Evolutionary conservation across 2,113 vertebrate species (phyloP).

Genomic region (Mionectes macconnelli): DNA sequence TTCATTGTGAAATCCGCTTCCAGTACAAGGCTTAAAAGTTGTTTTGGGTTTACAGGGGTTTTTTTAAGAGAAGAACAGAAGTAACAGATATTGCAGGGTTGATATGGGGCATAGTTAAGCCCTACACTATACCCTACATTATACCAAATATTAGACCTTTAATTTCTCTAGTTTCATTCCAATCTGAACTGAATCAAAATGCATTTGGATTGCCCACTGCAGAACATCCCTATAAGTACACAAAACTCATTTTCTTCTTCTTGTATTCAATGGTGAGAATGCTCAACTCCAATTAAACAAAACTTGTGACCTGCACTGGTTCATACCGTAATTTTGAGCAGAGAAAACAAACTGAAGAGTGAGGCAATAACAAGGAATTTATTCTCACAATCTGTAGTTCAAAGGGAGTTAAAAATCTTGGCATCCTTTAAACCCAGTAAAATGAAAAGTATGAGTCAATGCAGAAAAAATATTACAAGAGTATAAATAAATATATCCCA

Average conservation of each 20-base stretch:
- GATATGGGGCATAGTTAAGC: neutral
- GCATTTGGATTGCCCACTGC: neutral
- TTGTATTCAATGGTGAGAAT: neutral
- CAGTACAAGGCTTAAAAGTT: neutral
- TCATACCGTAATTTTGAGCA: neutral
- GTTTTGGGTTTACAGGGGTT: neutral
- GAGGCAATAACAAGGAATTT: neutral
- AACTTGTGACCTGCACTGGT: neutral
- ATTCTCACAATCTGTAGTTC: neutral
- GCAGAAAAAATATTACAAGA: neutral
- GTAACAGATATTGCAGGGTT: neutral
- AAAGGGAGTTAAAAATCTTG: neutral
- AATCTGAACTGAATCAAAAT: neutral
- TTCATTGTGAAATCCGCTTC: neutral
- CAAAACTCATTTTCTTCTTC: neutral
- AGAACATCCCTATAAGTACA: neutral
- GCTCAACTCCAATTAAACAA: neutral
- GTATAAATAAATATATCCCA: neutral
- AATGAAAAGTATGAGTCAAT: neutral
- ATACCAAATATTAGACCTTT: neutral
- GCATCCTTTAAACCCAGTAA: neutral
- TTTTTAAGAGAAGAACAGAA: neutral
- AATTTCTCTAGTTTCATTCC: neutral
- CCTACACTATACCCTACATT: neutral
- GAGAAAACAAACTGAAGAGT: neutral